Conservation (phyloP, 2,797 vertebrate species). For the Gymnothorax javanicus region DNA sequence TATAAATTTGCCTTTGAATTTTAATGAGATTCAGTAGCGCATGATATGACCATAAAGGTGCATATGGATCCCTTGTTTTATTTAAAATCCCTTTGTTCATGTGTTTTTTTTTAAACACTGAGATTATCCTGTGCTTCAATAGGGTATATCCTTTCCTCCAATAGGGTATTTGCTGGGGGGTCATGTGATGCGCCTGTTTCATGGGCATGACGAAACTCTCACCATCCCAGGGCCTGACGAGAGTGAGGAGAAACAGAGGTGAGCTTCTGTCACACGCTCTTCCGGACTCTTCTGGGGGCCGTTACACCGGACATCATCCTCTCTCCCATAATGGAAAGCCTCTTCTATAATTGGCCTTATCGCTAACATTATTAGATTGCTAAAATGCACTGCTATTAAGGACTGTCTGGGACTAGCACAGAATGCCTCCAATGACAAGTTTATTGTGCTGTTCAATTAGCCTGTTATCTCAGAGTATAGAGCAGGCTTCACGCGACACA, state of each 20-base stretch:
- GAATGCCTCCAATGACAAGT: neutral
- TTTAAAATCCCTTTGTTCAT: neutral
- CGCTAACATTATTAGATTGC: neutral
- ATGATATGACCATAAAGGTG: neutral
- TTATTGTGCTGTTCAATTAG: neutral
- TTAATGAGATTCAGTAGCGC: neutral
- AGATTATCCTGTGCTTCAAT: constrained; percentile 39
- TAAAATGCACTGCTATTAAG: neutral
- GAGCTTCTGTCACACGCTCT: constrained; percentile 41
- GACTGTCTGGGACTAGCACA: neutral
- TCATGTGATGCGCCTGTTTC: constrained; percentile 94
- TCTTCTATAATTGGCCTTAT: neutral
- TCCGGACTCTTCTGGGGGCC: neutral
- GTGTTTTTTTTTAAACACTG: neutral
- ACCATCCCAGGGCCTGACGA: constrained; percentile 91
- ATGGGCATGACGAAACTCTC: constrained; percentile 94
- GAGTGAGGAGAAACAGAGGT: constrained; percentile 91
- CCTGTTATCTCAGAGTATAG: neutral
- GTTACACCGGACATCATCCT: neutral
- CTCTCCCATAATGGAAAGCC: neutral
- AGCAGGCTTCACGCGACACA: neutral
- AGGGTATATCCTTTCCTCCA: constrained; percentile 77
- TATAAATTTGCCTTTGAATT: neutral
- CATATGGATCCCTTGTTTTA: neutral
- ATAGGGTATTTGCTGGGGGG: constrained; percentile 93